These are phyloP conservation scores for Equus quagga DNA, from an alignment of 2,113 vertebrate genomes.

Conservation along the genomic window DNA sequence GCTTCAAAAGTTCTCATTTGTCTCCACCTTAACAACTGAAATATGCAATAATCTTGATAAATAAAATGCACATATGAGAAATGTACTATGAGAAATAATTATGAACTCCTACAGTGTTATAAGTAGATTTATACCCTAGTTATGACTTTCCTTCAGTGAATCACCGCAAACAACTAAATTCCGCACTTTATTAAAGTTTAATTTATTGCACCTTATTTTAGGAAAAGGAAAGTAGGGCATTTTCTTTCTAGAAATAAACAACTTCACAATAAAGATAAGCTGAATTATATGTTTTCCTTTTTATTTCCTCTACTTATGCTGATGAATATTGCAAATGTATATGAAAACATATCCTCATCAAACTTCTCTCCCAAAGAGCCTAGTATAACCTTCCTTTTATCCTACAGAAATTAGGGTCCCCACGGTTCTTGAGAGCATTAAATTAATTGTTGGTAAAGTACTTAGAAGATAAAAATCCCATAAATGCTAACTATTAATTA, in stretches of 20 bases:
- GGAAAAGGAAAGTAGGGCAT: not conserved
- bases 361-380: not conserved
- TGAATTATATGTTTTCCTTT: not conserved
- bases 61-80: not conserved
- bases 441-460: slow-evolving; percentile 52
- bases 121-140: not conserved
- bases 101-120: not conserved
- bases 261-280: not conserved
- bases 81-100: not conserved
- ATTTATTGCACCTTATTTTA: not conserved
- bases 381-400: not conserved
- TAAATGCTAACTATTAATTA: slow-evolving; percentile 70
- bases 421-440: slow-evolving; percentile 2
- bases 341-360: not conserved
- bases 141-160: not conserved
- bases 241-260: not conserved
- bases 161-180: not conserved
- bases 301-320: not conserved
- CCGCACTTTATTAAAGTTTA: not conserved
- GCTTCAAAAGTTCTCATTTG: not conserved
- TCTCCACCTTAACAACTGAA: not conserved
- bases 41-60: not conserved
- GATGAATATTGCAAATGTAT: not conserved
- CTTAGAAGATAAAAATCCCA: slow-evolving; percentile 52
- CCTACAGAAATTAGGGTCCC: not conserved